Percentiles rank a stretch among this genome's conserved stretches.
phyloP scores from a whole-genome alignment of 2,888 invertebrate species.

The Globia sparganii region DNA sequence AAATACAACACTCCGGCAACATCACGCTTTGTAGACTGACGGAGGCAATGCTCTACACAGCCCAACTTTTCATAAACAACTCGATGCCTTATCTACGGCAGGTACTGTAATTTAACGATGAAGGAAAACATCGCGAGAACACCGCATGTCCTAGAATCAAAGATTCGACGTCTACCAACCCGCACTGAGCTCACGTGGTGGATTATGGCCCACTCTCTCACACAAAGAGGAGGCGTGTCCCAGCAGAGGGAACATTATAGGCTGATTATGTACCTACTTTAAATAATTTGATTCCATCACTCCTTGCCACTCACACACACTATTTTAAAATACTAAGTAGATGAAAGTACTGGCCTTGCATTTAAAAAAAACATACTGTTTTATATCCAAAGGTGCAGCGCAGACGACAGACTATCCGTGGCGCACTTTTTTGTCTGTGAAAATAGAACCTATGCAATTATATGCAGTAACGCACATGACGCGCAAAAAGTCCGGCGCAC shows the following conservation, averaged over 20 bases:
- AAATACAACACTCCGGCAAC: too few species aligned
- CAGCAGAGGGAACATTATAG: background rate
- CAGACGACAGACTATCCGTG: too few species aligned
- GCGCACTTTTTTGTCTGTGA: too few species aligned
- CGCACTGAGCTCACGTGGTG: background rate
- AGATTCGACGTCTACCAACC: background rate
- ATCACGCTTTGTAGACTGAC: background rate
- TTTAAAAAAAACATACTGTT: constrained; percentile 24
- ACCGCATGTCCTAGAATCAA: background rate
- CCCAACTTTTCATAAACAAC: background rate
- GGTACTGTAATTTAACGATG: background rate
- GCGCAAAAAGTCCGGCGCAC: too few species aligned
- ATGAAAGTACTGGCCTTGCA: constrained; percentile 4
- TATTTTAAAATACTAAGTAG: constrained; percentile 7
- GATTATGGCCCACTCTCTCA: background rate
- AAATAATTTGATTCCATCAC: background rate
- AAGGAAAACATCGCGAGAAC: background rate
- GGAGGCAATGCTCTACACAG: background rate
- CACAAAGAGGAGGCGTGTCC: background rate
- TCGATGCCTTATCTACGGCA: background rate
- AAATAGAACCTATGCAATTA: too few species aligned
- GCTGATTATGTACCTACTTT: background rate
- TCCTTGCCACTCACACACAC: background rate
- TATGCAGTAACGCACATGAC: too few species aligned
- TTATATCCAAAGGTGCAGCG: constrained; percentile 38